These are phyloP conservation scores for Rhinichthys klamathensis DNA, from an alignment of 2,113 vertebrate genomes.

Conservation along the genomic window DNA sequence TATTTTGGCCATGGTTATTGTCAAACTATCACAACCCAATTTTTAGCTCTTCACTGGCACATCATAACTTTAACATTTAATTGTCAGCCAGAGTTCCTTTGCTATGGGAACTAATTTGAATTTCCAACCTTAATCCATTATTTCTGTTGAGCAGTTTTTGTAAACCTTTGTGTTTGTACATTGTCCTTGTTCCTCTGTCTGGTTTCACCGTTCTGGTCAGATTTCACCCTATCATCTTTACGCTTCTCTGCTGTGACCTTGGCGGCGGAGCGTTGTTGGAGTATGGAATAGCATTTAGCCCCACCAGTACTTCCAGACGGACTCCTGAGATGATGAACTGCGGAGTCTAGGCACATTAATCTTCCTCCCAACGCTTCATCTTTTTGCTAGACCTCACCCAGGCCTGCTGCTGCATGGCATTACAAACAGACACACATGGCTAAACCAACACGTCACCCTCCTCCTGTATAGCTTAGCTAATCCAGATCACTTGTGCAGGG, in stretches of 20 bases:
- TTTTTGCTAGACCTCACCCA: conserved; percentile 48
- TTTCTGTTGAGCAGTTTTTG: not conserved
- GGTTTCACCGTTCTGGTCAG: conserved; percentile 39
- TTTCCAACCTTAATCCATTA: not conserved
- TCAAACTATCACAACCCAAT: not conserved
- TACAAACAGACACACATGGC: conserved; percentile 43
- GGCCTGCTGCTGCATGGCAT: conserved; percentile 51
- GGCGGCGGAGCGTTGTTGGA: conserved; percentile 55
- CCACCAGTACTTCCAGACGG: conserved; percentile 64
- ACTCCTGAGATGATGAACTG: conserved; percentile 75
- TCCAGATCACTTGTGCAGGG: conserved; percentile 6
- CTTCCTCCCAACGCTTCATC: conserved; percentile 60
- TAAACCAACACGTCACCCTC: conserved; percentile 32
- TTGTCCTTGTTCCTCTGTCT: conserved; percentile 23
- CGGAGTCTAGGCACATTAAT: conserved; percentile 68
- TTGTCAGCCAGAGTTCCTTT: not conserved
- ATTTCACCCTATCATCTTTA: conserved; percentile 52
- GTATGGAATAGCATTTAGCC: conserved; percentile 62
- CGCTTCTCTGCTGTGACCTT: conserved; percentile 69
- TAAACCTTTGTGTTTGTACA: conserved; percentile 5
- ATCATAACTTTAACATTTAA: not conserved
- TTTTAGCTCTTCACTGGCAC: not conserved
- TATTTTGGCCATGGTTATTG: not conserved
- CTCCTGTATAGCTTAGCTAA: conserved; percentile 15
- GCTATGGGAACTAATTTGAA: not conserved